Conservation (phyloP, 2,113 vertebrate genomes). For the Canis aureus region DNA sequence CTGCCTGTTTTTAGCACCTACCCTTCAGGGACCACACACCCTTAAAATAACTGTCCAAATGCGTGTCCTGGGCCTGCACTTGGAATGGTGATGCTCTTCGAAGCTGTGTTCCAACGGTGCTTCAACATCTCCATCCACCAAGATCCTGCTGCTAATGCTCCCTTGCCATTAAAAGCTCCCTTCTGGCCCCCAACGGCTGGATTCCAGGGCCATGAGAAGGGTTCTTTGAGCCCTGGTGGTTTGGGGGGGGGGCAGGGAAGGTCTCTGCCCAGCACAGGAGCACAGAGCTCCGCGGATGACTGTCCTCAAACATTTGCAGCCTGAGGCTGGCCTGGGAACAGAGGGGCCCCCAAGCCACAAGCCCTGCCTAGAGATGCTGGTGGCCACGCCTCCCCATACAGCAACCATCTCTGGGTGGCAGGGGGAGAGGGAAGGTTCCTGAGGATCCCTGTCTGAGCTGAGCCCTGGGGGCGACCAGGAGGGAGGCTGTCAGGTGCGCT, state of each 20-base stretch:
- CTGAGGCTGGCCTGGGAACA: neutral
- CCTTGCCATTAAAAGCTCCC: neutral
- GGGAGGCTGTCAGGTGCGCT: neutral
- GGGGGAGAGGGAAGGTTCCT: neutral
- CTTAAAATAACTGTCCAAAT: neutral
- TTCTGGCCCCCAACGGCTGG: neutral
- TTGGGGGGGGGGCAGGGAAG: rapidly evolving
- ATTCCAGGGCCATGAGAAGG: neutral
- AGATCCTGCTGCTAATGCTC: neutral
- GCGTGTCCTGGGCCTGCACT: neutral
- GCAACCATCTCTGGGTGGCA: rapidly evolving
- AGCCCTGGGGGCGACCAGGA: neutral
- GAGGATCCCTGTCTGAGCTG: neutral
- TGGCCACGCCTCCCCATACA: neutral
- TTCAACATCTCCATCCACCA: neutral
- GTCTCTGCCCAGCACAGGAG: neutral
- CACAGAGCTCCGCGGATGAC: neutral
- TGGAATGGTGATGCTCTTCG: neutral
- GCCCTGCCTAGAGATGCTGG: neutral
- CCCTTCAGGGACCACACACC: neutral
- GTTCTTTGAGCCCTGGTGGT: neutral
- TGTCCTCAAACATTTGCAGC: neutral
- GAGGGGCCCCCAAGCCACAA: neutral
- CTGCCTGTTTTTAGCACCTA: neutral
- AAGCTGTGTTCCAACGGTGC: rapidly evolving